These are phyloP conservation scores for Phrynosoma blainvillii DNA, from an alignment of 2,113 vertebrate genomes.

Conservation along the genomic window DNA sequence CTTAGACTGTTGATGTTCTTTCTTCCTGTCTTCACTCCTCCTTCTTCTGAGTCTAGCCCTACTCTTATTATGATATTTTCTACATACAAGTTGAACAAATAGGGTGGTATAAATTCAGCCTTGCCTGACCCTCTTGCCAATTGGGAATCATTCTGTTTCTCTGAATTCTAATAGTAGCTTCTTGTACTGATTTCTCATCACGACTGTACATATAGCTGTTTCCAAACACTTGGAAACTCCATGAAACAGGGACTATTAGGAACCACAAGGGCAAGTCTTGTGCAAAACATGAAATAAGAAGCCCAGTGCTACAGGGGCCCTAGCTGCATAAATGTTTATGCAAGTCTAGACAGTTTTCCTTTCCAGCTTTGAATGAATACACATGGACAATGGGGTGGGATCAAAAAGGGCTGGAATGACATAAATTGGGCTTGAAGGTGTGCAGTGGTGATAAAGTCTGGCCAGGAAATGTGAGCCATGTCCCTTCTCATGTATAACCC, in stretches of 20 bases:
- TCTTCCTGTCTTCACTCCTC: too few relatives aligned
- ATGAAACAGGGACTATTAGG: not conserved
- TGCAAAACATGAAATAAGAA: not conserved
- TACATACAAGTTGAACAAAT: too few relatives aligned
- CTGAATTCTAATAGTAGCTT: too few relatives aligned
- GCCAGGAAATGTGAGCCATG: not conserved
- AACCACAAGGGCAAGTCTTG: not conserved
- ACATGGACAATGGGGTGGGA: not conserved
- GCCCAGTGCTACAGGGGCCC: not conserved
- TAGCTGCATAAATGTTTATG: not conserved
- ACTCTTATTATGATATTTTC: too few relatives aligned
- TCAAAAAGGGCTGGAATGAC: not conserved
- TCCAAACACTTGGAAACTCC: not conserved
- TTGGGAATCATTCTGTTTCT: too few relatives aligned
- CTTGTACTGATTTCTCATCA: too few relatives aligned
- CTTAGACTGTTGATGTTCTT: too few relatives aligned
- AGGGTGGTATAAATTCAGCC: too few relatives aligned
- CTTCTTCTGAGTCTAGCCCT: too few relatives aligned
- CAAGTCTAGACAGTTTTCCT: not conserved
- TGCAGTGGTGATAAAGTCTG: not conserved
- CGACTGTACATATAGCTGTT: too few relatives aligned
- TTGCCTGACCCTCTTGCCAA: too few relatives aligned
- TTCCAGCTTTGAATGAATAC: not conserved
- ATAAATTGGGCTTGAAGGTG: not conserved
- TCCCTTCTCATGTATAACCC: not conserved